Evolutionary conservation across 2,113 vertebrate genomes (phyloP), one percentile per base, ranked within the genome.

Genomic region (Apus apus): DNA sequence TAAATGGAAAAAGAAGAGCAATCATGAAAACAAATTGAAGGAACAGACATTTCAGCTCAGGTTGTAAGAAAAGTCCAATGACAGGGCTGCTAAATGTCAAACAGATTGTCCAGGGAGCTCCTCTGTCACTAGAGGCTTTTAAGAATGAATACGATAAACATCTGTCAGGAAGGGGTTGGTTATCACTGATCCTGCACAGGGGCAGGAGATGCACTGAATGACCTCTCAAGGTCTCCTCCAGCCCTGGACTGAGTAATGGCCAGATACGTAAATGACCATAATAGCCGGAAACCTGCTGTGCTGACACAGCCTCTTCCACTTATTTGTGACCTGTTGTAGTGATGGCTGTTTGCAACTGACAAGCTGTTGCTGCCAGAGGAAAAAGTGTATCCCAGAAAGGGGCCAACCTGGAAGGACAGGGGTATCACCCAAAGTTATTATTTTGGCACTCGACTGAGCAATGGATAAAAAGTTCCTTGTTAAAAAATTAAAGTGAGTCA

Each of bases 201-300:
- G 68, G 26, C 91, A 81, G 91, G 89, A 79, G 91, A 84, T 64
- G 88, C 86, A 32, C 45, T 56, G 73, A 60, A 45, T 13, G 86
- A 94, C 95, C 91, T 87, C 87, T 83, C 86, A 95, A 94, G 91
- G 96, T 95, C 96, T 91, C 64, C 84, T 94, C 81, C 94, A 72
- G 66, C 74, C 65, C 87, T 20, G 84, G 11, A 26, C 0, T 11
- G 71, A 89, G 14, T 7, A 66, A 74, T 1, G 1, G 56, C 14
- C 71, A 36, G 82, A 60, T 27, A 91, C 14, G 3, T 27, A 76
- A 94, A 87, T 57, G 89, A 29, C 43, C 72, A 61, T 27, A 92
- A 86, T 8, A 61, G 88, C 85, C 45, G 79, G 85, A 89, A 93
- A 75, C 16, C 87, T 81, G 90, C 88, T 19, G 67, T 58, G 79